Evolutionary conservation across 1,140 invertebrate genomes (phyloP).

Genomic region (Pollicipes pollicipes): DNA sequence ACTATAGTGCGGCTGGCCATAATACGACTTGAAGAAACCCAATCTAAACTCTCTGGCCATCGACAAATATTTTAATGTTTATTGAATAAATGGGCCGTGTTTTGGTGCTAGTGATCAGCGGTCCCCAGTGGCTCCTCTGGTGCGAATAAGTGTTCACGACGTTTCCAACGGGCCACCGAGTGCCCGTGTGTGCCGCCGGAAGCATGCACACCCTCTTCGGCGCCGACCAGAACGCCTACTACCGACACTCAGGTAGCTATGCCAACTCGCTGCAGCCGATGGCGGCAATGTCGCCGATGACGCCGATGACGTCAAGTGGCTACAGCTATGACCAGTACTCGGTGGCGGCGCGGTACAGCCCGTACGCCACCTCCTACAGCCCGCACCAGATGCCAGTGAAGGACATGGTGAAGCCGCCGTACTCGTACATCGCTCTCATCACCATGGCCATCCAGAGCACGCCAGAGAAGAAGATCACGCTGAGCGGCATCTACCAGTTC

Average conservation of each 20-base stretch:
- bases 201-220: slow-evolving; percentile 71
- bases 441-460: slow-evolving; percentile 94
- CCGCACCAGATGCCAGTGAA: slow-evolving; percentile 34
- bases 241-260: slow-evolving; percentile 27
- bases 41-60: background rate
- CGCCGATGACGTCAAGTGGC: slow-evolving; percentile 26
- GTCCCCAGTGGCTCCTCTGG: background rate
- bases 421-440: slow-evolving; percentile 94
- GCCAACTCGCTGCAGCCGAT: slow-evolving; percentile 21
- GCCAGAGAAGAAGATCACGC: slow-evolving; percentile 79
- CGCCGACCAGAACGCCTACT: slow-evolving; percentile 51
- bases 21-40: background rate
- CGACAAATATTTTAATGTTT: background rate
- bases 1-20: background rate
- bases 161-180: slow-evolving; percentile 1
- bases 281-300: slow-evolving; percentile 22
- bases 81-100: background rate
- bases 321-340: slow-evolving; percentile 46
- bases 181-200: background rate
- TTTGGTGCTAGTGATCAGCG: background rate
- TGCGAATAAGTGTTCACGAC: background rate
- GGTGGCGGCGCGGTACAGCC: slow-evolving; percentile 36
- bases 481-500: slow-evolving; percentile 96
- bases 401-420: slow-evolving; percentile 78
- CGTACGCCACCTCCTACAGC: slow-evolving; percentile 37